A percentile compares a stretch with the other conserved stretches of the same genome.
Evolutionary conservation across 2,113 vertebrate genomes (phyloP).

Genomic region (Bambusicola thoracicus): DNA sequence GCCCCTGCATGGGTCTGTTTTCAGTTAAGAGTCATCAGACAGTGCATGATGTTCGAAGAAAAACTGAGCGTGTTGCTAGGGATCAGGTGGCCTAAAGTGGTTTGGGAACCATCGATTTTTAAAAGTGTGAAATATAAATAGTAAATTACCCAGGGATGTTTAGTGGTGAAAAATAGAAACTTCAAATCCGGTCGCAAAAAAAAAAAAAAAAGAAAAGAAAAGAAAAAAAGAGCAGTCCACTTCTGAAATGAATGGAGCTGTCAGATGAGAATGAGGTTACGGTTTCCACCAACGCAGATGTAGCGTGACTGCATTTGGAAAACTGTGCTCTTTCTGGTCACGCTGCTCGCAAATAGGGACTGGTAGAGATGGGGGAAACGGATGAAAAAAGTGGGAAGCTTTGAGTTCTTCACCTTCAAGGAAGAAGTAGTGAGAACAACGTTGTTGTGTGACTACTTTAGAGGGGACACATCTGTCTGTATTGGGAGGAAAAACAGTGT

Average conservation of each 20-base stretch:
- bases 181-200: constrained; percentile 4
- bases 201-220: neutral
- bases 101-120: constrained; percentile 15
- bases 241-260: neutral
- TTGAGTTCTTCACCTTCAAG: neutral
- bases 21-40: neutral
- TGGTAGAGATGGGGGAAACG: neutral
- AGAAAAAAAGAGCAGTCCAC: neutral
- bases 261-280: neutral
- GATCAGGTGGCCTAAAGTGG: neutral
- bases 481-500: too few relatives aligned
- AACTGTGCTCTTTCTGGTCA: neutral
- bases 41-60: neutral
- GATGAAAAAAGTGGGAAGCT: neutral
- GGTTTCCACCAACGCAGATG: neutral
- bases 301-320: neutral
- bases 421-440: neutral
- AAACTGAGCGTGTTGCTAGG: neutral
- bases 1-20: neutral
- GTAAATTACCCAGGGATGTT: neutral
- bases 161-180: constrained; percentile 38
- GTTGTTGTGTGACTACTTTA: neutral
- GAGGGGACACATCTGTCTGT: neutral
- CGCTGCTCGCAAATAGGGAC: neutral
- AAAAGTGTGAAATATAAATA: constrained; percentile 42